These are phyloP conservation scores for Pelecanoides urinatrix DNA, from an alignment of 2,113 vertebrate genomes.

Conservation along the genomic window DNA sequence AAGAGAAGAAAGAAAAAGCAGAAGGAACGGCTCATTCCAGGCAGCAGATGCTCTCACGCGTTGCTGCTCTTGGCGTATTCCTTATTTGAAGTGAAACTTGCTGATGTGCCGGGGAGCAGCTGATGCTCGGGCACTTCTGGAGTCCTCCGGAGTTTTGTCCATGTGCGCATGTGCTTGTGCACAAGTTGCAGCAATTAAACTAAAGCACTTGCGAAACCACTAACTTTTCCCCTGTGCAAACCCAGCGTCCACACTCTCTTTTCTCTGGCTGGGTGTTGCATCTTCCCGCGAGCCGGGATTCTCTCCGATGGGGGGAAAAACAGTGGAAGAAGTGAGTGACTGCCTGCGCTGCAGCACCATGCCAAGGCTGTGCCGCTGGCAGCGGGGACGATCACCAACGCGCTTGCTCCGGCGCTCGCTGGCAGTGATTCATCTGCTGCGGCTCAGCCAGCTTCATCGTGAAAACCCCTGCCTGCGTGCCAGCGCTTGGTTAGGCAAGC, in stretches of 20 bases:
- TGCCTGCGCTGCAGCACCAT: background rate
- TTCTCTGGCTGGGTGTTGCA: background rate
- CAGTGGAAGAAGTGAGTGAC: background rate
- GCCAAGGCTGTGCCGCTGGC: background rate
- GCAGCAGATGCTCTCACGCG: background rate
- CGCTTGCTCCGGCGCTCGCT: background rate
- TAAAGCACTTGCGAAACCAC: background rate
- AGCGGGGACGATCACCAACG: fast-evolving
- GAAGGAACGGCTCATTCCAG: background rate
- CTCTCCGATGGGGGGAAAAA: fast-evolving
- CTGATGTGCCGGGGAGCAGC: background rate
- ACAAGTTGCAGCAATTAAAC: background rate
- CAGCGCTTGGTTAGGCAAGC: background rate
- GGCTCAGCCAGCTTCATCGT: background rate
- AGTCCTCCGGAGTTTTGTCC: background rate
- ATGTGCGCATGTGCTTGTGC: fast-evolving
- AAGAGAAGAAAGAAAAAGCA: background rate
- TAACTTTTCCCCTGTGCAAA: background rate
- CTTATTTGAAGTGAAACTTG: background rate
- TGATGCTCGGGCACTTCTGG: background rate
- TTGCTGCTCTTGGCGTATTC: background rate
- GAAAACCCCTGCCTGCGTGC: background rate
- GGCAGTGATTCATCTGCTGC: background rate
- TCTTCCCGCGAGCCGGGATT: fast-evolving
- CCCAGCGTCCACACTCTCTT: fast-evolving